Base-by-base conservation (phyloP, 2,888 invertebrate genomes). In the Copidosoma aretas region DNA sequence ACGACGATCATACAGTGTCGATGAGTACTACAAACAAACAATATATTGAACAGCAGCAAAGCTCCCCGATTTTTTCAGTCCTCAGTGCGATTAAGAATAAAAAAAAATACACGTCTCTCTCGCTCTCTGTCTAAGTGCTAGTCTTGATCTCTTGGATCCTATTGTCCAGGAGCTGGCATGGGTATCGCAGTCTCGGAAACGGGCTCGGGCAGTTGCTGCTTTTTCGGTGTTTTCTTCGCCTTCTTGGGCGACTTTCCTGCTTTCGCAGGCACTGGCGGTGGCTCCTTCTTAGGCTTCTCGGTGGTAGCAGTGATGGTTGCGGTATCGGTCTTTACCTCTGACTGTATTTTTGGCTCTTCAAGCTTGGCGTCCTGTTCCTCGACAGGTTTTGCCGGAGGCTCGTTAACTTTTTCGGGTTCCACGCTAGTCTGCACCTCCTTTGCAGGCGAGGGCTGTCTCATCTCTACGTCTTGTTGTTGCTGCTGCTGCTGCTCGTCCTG, bases 111-210 rank as follows among this genome's bases (percentile, higher is more conserved):
- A 41, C 17, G 21, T 49, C 15, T 10, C 49, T 22, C 19, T 17
- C n/a, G 21, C 17, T 46, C 59, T 46, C 22, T 1, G 15, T 32
- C 32, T 32, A 32, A 32, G 32, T 3, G 32, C 32, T 32, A 32
- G 32, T 25, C 52, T 51, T 21, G 43, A 8, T 57, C 41, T 19
- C 17, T 51, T 68, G 67, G 65, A 19, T 57, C 70, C 14, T 58
- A 49, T 14, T 71, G 64, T 4, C 61, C 72, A 46, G 83, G 80
- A 4, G 79, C 75, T 57, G 83, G 82, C 64, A 83, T 73, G 61
- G 83, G 82, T 74, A 83, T 83, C 53, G 83, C 76, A 62, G 77
- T 76, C 10, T 79, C 78, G 24, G 79, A 80, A 2, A 82, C 72
- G 4, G 82, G 80, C 10, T 72, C 71, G 10, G 74, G 71, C 60